These are phyloP conservation scores for Platanista minor DNA, from an alignment of 2,113 vertebrate genomes.

Conservation along the genomic window DNA sequence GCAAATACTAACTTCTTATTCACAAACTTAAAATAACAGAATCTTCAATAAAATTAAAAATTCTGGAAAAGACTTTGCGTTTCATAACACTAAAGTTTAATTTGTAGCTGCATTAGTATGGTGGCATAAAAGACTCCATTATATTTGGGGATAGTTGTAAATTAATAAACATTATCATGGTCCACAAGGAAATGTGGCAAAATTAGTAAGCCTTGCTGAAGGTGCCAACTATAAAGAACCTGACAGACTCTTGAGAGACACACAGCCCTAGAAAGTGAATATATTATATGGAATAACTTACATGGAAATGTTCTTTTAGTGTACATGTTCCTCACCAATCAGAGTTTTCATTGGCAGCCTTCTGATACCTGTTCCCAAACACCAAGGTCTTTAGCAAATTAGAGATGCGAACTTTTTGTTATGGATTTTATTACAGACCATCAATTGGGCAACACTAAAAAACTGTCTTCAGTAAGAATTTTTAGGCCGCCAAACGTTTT, in stretches of 20 bases:
- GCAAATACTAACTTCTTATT: background rate
- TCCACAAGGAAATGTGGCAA: background rate
- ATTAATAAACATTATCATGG: background rate
- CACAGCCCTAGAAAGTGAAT: background rate
- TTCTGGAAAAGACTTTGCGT: background rate
- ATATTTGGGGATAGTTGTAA: background rate
- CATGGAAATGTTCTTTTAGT: background rate
- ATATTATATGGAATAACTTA: background rate
- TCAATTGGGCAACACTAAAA: background rate
- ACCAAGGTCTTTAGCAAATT: background rate
- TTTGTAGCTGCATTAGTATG: background rate
- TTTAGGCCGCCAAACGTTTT: background rate
- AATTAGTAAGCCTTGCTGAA: background rate
- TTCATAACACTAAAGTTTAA: background rate
- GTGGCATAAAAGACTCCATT: background rate
- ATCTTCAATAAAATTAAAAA: background rate
- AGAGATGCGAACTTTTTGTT: background rate
- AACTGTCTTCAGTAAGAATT: background rate
- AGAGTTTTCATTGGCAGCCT: background rate
- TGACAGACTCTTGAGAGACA: background rate
- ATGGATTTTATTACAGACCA: background rate
- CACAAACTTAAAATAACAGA: conserved; percentile 12
- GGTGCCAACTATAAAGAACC: background rate
- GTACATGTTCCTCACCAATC: background rate
- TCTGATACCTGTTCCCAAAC: background rate